Evolutionary conservation across 1,140 invertebrate genomes (phyloP).

Genomic region (Heliconius congener): DNA sequence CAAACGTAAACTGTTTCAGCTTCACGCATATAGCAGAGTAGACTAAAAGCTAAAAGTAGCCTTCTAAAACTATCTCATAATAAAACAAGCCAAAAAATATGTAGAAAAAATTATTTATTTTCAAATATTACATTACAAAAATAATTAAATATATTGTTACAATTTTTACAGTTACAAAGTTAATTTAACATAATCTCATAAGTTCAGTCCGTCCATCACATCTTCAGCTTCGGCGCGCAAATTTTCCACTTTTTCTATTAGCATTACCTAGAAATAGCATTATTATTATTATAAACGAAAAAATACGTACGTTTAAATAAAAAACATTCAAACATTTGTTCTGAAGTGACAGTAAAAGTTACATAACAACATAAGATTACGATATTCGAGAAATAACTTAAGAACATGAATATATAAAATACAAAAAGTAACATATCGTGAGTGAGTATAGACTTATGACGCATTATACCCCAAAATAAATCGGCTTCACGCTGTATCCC

Average conservation of each 20-base stretch:
- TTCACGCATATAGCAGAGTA: no score
- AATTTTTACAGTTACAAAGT: not conserved
- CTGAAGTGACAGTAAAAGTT: not conserved
- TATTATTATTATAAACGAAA: no score
- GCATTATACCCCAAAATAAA: no score
- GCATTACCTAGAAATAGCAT: slow-evolving; percentile 83
- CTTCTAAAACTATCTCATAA: no score
- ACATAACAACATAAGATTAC: not conserved
- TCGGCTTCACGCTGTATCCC: no score
- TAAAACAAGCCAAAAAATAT: not conserved
- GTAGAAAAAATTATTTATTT: slow-evolving; percentile 10
- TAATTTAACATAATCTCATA: slow-evolving; percentile 32
- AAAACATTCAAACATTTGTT: not conserved
- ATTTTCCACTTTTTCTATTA: slow-evolving; percentile 90
- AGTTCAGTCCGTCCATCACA: slow-evolving; percentile 82
- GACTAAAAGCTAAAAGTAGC: no score
- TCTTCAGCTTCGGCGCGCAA: slow-evolving; percentile 90
- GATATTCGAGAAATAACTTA: no score
- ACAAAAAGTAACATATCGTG: no score
- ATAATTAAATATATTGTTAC: not conserved
- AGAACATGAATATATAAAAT: no score
- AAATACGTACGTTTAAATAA: not conserved
- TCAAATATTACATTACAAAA: not conserved
- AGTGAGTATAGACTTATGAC: no score
- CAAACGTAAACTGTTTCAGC: no score